A percentile compares a stretch with the other conserved stretches of the same genome.
Evolutionary conservation across 2,888 invertebrate genomes (phyloP).

Genomic region (Ypsolopha scabrella): DNA sequence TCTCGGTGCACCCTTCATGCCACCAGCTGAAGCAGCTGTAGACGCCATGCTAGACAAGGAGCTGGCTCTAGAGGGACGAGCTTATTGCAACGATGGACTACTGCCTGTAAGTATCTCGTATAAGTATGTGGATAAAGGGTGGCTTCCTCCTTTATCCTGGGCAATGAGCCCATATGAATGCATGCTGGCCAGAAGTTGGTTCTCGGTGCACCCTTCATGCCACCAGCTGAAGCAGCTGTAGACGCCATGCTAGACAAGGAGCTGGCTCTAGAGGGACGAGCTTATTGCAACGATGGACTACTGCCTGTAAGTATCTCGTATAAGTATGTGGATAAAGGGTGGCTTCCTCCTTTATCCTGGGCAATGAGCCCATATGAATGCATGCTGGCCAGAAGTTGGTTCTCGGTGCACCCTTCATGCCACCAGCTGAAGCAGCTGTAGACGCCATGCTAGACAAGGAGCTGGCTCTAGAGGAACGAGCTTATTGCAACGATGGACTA

Average conservation of each 20-base stretch:
- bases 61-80: slow-evolving; percentile 74
- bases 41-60: slow-evolving; percentile 77
- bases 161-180: too few species aligned
- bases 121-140: slow-evolving; percentile 4
- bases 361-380: too few species aligned
- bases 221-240: slow-evolving; percentile 79
- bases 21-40: slow-evolving; percentile 79
- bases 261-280: slow-evolving; percentile 74
- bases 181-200: slow-evolving; percentile 86
- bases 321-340: slow-evolving; percentile 4
- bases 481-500: slow-evolving; percentile 73
- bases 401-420: slow-evolving; percentile 84
- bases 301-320: slow-evolving; percentile 72
- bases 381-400: slow-evolving; percentile 86
- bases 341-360: slow-evolving; percentile 75
- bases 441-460: slow-evolving; percentile 77
- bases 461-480: slow-evolving; percentile 74
- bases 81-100: slow-evolving; percentile 73
- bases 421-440: slow-evolving; percentile 79
- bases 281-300: slow-evolving; percentile 73
- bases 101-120: slow-evolving; percentile 72
- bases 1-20: slow-evolving; percentile 84
- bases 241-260: slow-evolving; percentile 77
- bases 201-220: slow-evolving; percentile 84
- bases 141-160: slow-evolving; percentile 75